Percentiles rank a stretch among this genome's conserved stretches.
These are phyloP conservation scores for Metallyticus violacea DNA, from an alignment of 2,888 invertebrate species.

Conservation along the genomic window DNA sequence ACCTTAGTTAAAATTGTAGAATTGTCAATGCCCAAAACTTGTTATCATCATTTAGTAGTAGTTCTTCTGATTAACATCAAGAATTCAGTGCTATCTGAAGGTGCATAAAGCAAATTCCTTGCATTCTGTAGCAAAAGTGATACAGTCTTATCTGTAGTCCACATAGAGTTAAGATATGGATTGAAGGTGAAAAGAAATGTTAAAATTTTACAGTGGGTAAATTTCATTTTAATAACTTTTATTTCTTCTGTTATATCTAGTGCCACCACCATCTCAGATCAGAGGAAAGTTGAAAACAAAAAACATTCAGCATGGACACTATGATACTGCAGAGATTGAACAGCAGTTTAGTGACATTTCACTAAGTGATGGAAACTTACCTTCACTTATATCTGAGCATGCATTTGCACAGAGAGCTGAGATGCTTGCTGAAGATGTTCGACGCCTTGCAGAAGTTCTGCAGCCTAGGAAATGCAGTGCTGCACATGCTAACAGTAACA, in stretches of 20 bases:
- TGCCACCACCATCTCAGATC: neutral
- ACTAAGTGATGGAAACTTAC: neutral
- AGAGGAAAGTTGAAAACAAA: neutral
- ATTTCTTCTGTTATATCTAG: neutral
- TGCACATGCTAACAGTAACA: neutral
- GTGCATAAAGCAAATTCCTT: no score
- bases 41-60: no score
- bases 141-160: no score
- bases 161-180: no score
- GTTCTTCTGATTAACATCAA: no score
- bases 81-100: no score
- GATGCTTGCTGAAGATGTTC: neutral
- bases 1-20: no score
- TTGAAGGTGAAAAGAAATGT: no score
- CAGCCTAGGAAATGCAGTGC: neutral
- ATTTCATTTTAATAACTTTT: no score
- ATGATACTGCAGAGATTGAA: neutral
- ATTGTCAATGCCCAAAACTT: no score
- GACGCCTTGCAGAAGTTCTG: neutral
- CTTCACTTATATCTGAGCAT: neutral
- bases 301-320: neutral
- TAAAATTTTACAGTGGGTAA: no score
- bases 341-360: neutral
- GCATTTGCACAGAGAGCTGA: neutral
- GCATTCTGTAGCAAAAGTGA: no score